Conservation (phyloP, 1,140 invertebrate species). For the Drosophila sproati region DNA sequence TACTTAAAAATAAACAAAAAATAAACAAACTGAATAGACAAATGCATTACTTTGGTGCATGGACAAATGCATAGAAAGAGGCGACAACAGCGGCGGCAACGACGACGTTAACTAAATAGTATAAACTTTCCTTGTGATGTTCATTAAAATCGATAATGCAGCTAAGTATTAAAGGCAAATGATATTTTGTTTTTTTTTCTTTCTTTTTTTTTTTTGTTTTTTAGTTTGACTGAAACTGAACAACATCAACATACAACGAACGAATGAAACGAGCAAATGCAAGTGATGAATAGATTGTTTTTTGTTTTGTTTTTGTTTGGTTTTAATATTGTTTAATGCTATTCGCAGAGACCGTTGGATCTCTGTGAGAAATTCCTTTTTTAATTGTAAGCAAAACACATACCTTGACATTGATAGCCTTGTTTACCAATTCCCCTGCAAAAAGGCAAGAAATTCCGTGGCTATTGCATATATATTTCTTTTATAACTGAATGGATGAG, state of each 20-base stretch:
- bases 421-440: slow-evolving; percentile 98
- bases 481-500: slow-evolving; percentile 64
- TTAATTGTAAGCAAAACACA: slow-evolving; percentile 85
- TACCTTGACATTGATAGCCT: slow-evolving; percentile 99
- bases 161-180: slow-evolving; percentile 27
- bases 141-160: slow-evolving; percentile 23
- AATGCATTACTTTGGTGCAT: slow-evolving; percentile 30
- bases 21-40: slow-evolving; percentile 27
- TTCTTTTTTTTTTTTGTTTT: background rate
- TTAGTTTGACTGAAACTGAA: slow-evolving; percentile 32
- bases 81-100: slow-evolving; percentile 20
- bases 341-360: slow-evolving; percentile 23
- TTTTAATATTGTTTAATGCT: slow-evolving; percentile 31
- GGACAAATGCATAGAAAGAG: slow-evolving; percentile 46
- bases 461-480: slow-evolving; percentile 82
- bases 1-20: slow-evolving; percentile 15
- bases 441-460: slow-evolving; percentile 88
- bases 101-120: slow-evolving; percentile 19
- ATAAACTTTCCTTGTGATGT: slow-evolving; percentile 10
- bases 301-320: slow-evolving; percentile 12
- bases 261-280: slow-evolving; percentile 77
- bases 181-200: slow-evolving; percentile 19
- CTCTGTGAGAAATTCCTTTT: slow-evolving; percentile 54
- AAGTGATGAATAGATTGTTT: slow-evolving; percentile 59
- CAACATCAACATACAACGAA: slow-evolving; percentile 68